phyloP scores from a whole-genome alignment of 1,140 invertebrate species.

The Lepidurus couesii region DNA sequence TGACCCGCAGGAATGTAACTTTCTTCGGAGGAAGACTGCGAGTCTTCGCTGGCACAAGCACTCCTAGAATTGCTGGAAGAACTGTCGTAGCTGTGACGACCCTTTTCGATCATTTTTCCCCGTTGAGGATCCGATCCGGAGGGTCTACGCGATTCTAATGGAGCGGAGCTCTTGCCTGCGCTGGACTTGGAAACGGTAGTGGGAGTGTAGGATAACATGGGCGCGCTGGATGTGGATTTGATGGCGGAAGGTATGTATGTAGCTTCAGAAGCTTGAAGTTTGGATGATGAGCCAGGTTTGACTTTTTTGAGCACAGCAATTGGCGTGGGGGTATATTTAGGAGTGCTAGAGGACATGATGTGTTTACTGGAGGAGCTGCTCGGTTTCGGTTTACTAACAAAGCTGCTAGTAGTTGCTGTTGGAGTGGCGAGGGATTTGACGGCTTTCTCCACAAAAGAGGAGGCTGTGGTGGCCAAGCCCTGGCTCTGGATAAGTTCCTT shows the following conservation, averaged over 20 bases:
- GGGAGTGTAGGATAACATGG: slow-evolving; percentile 31
- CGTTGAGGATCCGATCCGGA: background rate
- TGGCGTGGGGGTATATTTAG: slow-evolving; percentile 57
- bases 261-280: background rate
- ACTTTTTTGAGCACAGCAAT: slow-evolving; percentile 53
- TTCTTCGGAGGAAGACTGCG: slow-evolving; percentile 17
- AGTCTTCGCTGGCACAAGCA: slow-evolving; percentile 10
- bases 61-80: background rate
- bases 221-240: background rate
- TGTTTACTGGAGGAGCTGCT: slow-evolving; percentile 36
- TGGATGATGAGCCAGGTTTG: slow-evolving; percentile 28
- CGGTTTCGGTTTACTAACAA: slow-evolving; percentile 25
- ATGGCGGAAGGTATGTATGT: slow-evolving; percentile 11
- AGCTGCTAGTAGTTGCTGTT: slow-evolving; percentile 36
- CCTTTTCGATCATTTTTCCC: background rate
- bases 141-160: background rate
- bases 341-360: slow-evolving; percentile 39
- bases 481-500: slow-evolving; percentile 36
- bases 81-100: background rate
- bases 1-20: slow-evolving; percentile 24
- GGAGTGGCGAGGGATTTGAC: slow-evolving; percentile 36
- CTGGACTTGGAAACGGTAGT: slow-evolving; percentile 31
- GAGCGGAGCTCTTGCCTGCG: background rate
- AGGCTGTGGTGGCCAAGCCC: background rate
- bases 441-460: slow-evolving; percentile 42